Conservation (phyloP, 2,888 invertebrate species). For the Gonocerus acuteangulatus region DNA sequence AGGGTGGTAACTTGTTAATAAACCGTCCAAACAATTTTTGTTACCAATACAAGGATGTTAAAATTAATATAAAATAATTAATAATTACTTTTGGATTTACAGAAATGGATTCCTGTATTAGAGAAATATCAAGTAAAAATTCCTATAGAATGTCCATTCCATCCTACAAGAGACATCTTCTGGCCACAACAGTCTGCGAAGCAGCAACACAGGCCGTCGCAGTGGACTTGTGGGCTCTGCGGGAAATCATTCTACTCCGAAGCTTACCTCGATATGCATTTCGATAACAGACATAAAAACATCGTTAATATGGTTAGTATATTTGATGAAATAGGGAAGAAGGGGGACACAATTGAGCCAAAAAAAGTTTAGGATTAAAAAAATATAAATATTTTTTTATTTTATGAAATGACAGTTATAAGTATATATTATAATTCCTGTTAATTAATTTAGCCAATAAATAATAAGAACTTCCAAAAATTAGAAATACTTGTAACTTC, state of each 20-base stretch:
- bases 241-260: conserved; percentile 88
- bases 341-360: background rate
- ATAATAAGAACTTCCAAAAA: too few relatives aligned
- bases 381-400: background rate
- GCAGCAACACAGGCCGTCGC: conserved; percentile 73
- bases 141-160: conserved; percentile 83
- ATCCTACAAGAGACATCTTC: conserved; percentile 78
- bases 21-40: too few relatives aligned
- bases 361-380: background rate
- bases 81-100: too few relatives aligned
- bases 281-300: conserved; percentile 79
- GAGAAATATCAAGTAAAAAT: conserved; percentile 80
- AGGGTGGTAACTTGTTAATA: too few relatives aligned
- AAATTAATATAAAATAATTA: too few relatives aligned
- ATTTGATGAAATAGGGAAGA: too few relatives aligned
- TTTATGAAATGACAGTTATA: too few relatives aligned
- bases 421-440: background rate
- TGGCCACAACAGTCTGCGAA: conserved; percentile 79
- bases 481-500: too few relatives aligned
- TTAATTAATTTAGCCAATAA: too few relatives aligned
- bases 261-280: conserved; percentile 76
- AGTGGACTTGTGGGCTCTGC: conserved; percentile 86
- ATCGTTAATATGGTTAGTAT: conserved; percentile 66
- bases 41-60: too few relatives aligned
- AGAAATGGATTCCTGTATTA: conserved; percentile 83